Conservation (phyloP, 2,797 vertebrate genomes). For the Rallus crepitans region DNA sequence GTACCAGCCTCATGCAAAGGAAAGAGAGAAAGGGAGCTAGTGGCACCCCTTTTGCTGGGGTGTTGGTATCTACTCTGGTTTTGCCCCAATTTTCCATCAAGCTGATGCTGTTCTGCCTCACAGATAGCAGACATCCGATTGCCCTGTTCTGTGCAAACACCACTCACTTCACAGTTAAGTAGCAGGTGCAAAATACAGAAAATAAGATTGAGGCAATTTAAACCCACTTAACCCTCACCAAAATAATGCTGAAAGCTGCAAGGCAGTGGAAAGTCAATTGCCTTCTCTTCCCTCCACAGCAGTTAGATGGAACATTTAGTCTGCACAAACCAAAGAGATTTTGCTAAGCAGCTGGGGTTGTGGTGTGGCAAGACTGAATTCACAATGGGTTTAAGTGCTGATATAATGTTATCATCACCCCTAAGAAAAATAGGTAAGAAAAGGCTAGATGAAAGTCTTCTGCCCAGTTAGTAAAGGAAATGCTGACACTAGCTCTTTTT, state of each 20-base stretch:
- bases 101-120: neutral
- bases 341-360: neutral
- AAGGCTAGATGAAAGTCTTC: neutral
- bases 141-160: accelerated
- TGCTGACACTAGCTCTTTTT: neutral
- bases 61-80: neutral
- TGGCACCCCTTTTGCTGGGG: neutral
- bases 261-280: neutral
- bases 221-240: neutral
- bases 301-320: neutral
- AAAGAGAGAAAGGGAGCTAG: neutral
- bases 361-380: neutral
- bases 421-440: neutral
- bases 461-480: neutral
- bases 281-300: neutral
- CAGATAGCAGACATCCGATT: accelerated
- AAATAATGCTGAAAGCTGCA: neutral
- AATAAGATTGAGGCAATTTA: neutral
- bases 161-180: neutral
- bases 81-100: neutral
- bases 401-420: neutral
- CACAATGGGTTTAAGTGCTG: neutral
- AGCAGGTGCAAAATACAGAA: neutral
- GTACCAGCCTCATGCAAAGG: neutral
- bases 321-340: neutral